Conservation (phyloP, 2,113 vertebrate species). For the Prinia subflava region DNA sequence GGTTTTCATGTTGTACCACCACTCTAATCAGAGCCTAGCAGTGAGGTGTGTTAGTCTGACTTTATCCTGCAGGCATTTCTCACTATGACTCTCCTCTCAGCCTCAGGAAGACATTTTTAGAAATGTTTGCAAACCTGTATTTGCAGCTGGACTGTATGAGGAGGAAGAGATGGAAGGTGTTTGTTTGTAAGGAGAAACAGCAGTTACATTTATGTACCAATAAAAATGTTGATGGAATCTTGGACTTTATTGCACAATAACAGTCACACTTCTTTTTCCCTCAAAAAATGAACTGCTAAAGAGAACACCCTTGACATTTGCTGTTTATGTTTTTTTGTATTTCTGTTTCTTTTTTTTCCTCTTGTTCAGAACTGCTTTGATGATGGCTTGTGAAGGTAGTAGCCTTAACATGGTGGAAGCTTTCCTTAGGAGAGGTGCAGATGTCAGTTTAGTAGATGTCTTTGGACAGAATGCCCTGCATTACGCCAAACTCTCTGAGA, state of each 20-base stretch:
- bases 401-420: constrained; percentile 73
- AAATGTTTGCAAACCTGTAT: background rate
- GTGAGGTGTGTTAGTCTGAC: background rate
- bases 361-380: constrained; percentile 83
- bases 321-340: background rate
- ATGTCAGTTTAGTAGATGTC: constrained; percentile 79
- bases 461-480: constrained; percentile 85
- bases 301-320: background rate
- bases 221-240: background rate
- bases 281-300: background rate
- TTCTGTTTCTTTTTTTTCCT: background rate
- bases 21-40: background rate
- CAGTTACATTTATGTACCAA: background rate
- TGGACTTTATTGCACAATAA: background rate
- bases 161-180: background rate
- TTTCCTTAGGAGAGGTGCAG: constrained; percentile 82
- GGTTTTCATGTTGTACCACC: background rate
- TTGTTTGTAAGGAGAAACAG: background rate
- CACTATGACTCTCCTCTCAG: background rate
- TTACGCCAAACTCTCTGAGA: constrained; percentile 83
- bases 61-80: background rate
- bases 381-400: constrained; percentile 84
- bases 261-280: background rate
- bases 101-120: background rate
- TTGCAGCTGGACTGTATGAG: background rate